Base-by-base conservation (phyloP, 1,140 invertebrate genomes). In the Solenopsis fugax region DNA sequence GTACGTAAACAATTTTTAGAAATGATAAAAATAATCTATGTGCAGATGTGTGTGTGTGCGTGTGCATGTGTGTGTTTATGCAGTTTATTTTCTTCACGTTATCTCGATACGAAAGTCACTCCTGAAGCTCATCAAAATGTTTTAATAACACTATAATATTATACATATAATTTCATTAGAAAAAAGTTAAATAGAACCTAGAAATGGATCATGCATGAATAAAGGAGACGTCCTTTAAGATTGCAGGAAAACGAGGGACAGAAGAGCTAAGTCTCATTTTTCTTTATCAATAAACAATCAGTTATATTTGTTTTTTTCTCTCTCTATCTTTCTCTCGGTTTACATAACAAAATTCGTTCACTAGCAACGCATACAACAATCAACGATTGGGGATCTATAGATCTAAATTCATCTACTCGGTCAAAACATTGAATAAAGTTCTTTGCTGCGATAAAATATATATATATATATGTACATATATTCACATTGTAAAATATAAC, bases 281-380 rank as follows among this genome's bases (percentile, higher is more conserved):
- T 29, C 29, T 29, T 34, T 29, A 69, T 82, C 41, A 89, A 87
- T 67, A 90, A 88, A 78, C 41, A 90, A 88, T 80, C 72, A 87
- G 54, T 82, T 87, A 71, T 87, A 81, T 86, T 76, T 85, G 29
- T 29, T 29, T 29, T 29, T 29, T 29, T 16, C 48, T 65, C n/a
- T 56, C 13, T 64, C 29, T 60, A 0, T 41, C 7, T 41, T 41
- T 37, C 7, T 65, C 12, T 77, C 21, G n/a, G 60, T 64, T 67
- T 85, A 85, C 80, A 84, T 84, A 84, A 75, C n/a, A 41, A 7
- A 21, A 82, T 73, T 60, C 16, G 9, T 73, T 72, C 12, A 4
- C 71, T 29, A 41, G 29, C 18, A 84, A 84, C 54, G 34, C 41
- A 75, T 75, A 60, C 41, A 84, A 84, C 56, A 75, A 84, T 84